phyloP scores from a whole-genome alignment of 2,888 invertebrate genomes.

The Caenorhabditis wallacei region DNA sequence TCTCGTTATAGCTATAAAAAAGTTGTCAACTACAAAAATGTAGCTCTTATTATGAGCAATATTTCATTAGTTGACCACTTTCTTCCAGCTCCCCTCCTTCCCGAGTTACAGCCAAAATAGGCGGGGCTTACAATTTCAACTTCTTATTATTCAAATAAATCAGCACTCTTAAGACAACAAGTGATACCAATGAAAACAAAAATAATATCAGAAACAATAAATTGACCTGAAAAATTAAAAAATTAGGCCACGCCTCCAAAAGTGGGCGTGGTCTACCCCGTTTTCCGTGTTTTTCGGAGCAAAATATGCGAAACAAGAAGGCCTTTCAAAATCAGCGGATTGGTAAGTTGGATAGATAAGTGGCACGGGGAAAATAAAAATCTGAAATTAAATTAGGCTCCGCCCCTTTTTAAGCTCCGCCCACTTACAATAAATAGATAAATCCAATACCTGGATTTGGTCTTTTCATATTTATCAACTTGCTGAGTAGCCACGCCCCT shows the following conservation, averaged over 20 bases:
- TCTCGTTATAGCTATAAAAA: too few species aligned
- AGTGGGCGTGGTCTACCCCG: constrained; percentile 1
- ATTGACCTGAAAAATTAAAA: constrained; percentile 30
- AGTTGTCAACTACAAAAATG: too few species aligned
- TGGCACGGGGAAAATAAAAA: neutral
- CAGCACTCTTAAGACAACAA: constrained; percentile 2
- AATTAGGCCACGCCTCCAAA: neutral
- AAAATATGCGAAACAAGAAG: constrained; percentile 26
- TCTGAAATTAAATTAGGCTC: constrained; percentile 6
- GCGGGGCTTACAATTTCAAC: constrained; percentile 8
- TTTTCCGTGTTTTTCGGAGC: constrained; percentile 24
- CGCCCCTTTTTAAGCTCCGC: neutral
- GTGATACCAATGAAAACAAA: neutral
- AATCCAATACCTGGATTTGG: constrained; percentile 1
- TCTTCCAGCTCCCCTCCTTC: too few species aligned
- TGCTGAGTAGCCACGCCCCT: constrained; percentile 1
- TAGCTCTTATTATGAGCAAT: too few species aligned
- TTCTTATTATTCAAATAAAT: constrained; percentile 24
- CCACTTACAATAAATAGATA: constrained; percentile 4
- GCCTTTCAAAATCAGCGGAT: neutral
- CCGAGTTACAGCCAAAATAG: too few species aligned
- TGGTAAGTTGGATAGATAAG: neutral
- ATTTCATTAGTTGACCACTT: too few species aligned
- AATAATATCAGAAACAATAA: neutral
- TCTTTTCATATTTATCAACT: constrained; percentile 10